Base-by-base conservation (phyloP, 2,888 invertebrate species). In the Ephialtes manifestator region DNA sequence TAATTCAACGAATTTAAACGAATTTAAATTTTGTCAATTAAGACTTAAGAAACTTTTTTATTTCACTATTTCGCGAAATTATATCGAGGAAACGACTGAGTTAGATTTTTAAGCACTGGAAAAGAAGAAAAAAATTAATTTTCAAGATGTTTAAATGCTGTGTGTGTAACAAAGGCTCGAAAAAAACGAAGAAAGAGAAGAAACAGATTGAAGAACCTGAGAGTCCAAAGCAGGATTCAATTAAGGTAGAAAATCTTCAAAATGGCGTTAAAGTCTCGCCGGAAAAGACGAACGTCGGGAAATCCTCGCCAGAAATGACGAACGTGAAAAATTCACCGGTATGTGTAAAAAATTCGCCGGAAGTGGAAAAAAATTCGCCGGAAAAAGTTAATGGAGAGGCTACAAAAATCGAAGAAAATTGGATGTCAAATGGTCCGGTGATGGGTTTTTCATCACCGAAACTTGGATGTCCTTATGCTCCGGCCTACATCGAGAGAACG, bases 121-220 rank as follows among this genome's bases (percentile, higher is more conserved):
- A 18, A 13, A 20, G 11, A 55, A n/a, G 20, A 35, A 68, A 13
- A 35, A 24, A 8, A 13, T 20, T 7, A 51, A 13, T 51, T 51
- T 5, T 51, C 55, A 88, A 87, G 77, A 94, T 94, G 94, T 94
- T 94, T 88, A 93, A 93, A 90, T 94, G 94, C 82, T 94, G 94
- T 84, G 90, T 91, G 35, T 92, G 93, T 85, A 92, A 92, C 63
- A 90, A 92, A 51, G 90, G 87, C 65, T 82, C 90, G 80, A 91
- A 92, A 75, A 92, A 88, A 75, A 85, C 89, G 70, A 87, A 87
- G 31, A 81, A 86, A 18, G 87, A 87, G 76, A 91, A 84, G 67
- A 85, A 88, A 35, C 85, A 80, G 43, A 83, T 77, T 1, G 86
- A 87, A 8, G 88, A 88, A 0, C 72, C 75, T 39, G 81, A 77